A percentile compares a stretch with the other conserved stretches of the same genome.
phyloP scores from a whole-genome alignment of 2,888 invertebrate species.

The Pharmacophagus antenor region DNA sequence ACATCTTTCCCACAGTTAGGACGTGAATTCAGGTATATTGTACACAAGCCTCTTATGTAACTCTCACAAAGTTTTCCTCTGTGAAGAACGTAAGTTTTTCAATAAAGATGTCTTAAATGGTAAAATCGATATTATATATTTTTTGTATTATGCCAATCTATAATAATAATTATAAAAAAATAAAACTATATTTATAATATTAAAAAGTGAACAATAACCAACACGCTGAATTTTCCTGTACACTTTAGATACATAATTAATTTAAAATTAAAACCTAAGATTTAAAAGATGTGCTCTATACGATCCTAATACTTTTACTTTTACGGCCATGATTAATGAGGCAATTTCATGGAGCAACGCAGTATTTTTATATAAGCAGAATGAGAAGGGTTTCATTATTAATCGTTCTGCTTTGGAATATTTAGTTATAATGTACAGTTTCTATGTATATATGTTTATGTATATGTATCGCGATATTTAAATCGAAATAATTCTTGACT shows the following conservation, averaged over 20 bases:
- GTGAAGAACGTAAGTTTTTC: neutral
- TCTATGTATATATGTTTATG: neutral
- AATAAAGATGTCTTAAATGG: neutral
- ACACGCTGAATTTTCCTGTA: neutral
- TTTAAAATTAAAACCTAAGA: neutral
- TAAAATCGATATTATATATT: neutral
- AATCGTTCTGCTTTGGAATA: conserved; percentile 2
- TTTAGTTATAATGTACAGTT: neutral
- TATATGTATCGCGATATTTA: too few species aligned
- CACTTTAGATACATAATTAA: neutral
- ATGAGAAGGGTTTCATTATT: conserved; percentile 13
- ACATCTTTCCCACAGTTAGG: conserved; percentile 8
- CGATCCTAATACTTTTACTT: conserved; percentile 9
- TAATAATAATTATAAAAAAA: neutral
- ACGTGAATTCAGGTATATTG: conserved; percentile 7
- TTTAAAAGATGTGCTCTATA: conserved; percentile 4
- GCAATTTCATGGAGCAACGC: conserved; percentile 13
- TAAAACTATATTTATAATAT: neutral
- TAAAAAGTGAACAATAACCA: neutral
- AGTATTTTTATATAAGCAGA: conserved; percentile 15
- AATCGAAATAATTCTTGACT: too few species aligned
- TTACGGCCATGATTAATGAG: conserved; percentile 22
- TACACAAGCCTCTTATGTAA: conserved; percentile 7
- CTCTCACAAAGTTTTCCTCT: neutral
- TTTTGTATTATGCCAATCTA: neutral